A percentile compares a stretch with the other conserved stretches of the same genome.
Conservation (phyloP, 2,888 invertebrate genomes). For the Shargacucullia verbasci region DNA sequence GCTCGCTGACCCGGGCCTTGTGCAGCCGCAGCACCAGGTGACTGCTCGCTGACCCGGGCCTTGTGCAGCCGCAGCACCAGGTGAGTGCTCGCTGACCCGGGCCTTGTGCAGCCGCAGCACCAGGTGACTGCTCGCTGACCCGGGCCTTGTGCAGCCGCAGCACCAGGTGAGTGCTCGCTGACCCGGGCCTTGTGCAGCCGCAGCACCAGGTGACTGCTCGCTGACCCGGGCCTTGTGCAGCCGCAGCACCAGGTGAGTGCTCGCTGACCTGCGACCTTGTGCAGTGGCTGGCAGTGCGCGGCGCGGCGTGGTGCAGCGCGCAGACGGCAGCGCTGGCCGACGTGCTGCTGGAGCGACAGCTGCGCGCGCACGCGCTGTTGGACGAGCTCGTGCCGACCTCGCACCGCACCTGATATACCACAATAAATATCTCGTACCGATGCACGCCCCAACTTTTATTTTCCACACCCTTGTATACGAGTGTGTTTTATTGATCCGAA, state of each 20-base stretch:
- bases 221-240: slow-evolving; percentile 10
- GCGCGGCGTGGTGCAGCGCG: slow-evolving; percentile 75
- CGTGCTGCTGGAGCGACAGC: slow-evolving; percentile 92
- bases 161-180: slow-evolving; percentile 25
- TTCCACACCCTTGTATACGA: too few relatives aligned
- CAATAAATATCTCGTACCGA: slow-evolving; percentile 17
- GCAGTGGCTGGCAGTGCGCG: slow-evolving; percentile 71
- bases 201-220: slow-evolving; percentile 25
- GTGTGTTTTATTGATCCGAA: too few relatives aligned
- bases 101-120: slow-evolving; percentile 1
- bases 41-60: too few relatives aligned
- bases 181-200: slow-evolving; percentile 26
- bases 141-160: slow-evolving; percentile 40
- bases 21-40: slow-evolving; percentile 33
- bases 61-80: slow-evolving; percentile 34
- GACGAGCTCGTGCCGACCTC: slow-evolving; percentile 89
- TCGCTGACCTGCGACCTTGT: slow-evolving; percentile 14
- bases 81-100: too few relatives aligned
- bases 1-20: slow-evolving; percentile 20
- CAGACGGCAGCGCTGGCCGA: slow-evolving; percentile 92
- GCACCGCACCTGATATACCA: background rate
- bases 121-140: background rate
- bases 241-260: background rate
- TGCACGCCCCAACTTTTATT: slow-evolving; percentile 2
- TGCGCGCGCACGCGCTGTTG: slow-evolving; percentile 92